A percentile compares a stretch with the other conserved stretches of the same genome.
phyloP scores from a whole-genome alignment of 2,113 vertebrate genomes.

The Sturnira hondurensis region DNA sequence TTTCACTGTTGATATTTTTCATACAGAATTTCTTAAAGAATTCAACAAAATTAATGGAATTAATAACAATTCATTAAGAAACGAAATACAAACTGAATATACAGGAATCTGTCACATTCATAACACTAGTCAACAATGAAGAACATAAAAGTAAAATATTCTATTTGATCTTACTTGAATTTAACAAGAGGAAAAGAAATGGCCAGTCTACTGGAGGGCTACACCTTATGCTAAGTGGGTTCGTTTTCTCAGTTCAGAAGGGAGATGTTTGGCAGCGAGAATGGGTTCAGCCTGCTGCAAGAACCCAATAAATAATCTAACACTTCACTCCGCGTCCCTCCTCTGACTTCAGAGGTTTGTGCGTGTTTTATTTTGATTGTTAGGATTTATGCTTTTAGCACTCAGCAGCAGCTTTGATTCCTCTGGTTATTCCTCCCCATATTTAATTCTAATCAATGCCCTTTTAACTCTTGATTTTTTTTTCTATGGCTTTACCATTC shows the following conservation, averaged over 20 bases:
- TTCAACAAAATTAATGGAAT: too few relatives aligned
- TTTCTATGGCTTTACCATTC: background rate
- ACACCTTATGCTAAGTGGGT: background rate
- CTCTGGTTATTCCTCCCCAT: background rate
- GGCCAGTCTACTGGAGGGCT: background rate
- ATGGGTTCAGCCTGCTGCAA: fast-evolving
- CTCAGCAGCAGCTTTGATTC: background rate
- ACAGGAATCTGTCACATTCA: too few relatives aligned
- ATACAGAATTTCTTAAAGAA: too few relatives aligned
- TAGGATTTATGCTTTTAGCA: background rate
- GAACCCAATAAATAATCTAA: background rate
- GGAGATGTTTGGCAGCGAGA: background rate
- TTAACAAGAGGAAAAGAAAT: conserved; percentile 9
- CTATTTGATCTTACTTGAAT: background rate
- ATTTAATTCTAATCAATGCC: background rate
- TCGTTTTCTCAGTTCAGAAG: background rate
- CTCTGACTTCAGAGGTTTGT: background rate
- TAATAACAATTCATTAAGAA: too few relatives aligned
- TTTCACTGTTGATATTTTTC: too few relatives aligned
- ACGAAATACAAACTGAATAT: too few relatives aligned
- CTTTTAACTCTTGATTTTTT: background rate
- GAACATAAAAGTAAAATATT: background rate
- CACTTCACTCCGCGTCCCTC: fast-evolving
- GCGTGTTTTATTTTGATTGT: background rate
- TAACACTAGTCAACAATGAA: too few relatives aligned